Conservation (phyloP, 2,113 vertebrate species). For the Channa maculata region DNA sequence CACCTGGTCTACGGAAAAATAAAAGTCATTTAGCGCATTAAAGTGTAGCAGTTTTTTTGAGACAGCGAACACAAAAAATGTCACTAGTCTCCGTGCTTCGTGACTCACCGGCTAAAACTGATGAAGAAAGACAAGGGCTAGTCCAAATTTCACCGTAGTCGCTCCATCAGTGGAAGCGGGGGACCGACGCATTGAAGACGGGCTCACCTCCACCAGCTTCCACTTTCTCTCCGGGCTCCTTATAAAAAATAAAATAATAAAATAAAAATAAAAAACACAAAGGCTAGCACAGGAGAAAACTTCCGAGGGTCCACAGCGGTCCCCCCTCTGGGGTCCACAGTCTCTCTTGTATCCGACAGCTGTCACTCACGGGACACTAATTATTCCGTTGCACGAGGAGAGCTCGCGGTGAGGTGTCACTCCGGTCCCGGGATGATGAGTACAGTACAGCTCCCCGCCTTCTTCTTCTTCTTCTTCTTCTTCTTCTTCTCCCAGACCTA, state of each 20-base stretch:
- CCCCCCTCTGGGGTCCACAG: constrained; percentile 7
- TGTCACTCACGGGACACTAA: constrained; percentile 13
- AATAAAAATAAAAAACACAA: background rate
- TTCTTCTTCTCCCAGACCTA: background rate
- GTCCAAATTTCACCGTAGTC: constrained; percentile 51
- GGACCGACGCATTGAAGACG: constrained; percentile 34
- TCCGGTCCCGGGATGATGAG: constrained; percentile 64
- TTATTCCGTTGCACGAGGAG: constrained; percentile 43
- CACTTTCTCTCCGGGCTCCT: background rate
- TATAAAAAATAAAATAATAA: too few relatives aligned
- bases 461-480: too few relatives aligned
- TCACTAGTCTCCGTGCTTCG: background rate
- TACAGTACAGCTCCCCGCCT: too few relatives aligned
- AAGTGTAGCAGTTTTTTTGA: background rate
- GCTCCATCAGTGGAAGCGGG: constrained; percentile 53
- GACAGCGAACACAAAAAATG: rapidly evolving
- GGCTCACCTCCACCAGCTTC: constrained; percentile 9
- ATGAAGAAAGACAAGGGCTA: constrained; percentile 21
- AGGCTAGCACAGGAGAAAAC: constrained; percentile 16
- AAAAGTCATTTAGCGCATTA: too few relatives aligned
- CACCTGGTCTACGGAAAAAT: too few relatives aligned
- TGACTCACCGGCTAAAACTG: constrained; percentile 65
- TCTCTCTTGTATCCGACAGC: background rate
- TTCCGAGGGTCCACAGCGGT: constrained; percentile 29
- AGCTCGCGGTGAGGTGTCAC: constrained; percentile 19